Evolutionary conservation across 2,888 invertebrate genomes (phyloP), one percentile per base, ranked within the genome.

Genomic region (Polyommatus iphigenia): DNA sequence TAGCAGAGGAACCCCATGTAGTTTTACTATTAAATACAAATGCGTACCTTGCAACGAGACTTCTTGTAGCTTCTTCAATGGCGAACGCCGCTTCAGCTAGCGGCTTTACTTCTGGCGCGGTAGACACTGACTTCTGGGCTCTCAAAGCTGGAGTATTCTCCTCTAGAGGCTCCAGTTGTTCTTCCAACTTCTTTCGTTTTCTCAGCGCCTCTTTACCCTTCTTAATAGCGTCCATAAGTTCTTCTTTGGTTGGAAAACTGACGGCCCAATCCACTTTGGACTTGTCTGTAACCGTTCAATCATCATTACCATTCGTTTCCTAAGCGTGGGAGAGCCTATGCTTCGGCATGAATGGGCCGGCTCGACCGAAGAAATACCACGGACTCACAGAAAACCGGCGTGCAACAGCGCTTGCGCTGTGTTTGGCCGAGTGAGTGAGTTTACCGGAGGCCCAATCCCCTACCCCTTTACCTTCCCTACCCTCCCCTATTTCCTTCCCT

Each of bases 111-210:
- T 91, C 94, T 0, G 91, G 87, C 0, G 95, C 93, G 0, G 97
- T 96, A 76, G 95, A 95, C 0, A 97, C 94, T 0, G 97, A 96
- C 76, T 95, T 94, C 84, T 97, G 97, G 77, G 97, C 97, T 67
- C 96, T 95, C 81, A 94, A 95, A 36, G 96, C 96, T 0, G 97
- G 96, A 6, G 95, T 95, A 79, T 95, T 91, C 0, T 89, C 82
- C 0, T 89, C 89, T 67, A 96, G 82, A 0, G 96, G 95, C 29
- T 79, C 85, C 8, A 92, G 84, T 7, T 80, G 76, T 54, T 90
- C 90, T 81, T 97, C 97, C 6, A 95, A 88, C 20, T 91, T 87
- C 79, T 95, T 92, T 4, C 95, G 93, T 76, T 94, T 89, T 0
- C 90, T 87, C 10, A 97, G 90, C 0, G 95, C 96, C 32, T 90